These are phyloP conservation scores for Platynereis dumerilii DNA, from an alignment of 2,888 invertebrate genomes.

Conservation along the genomic window DNA sequence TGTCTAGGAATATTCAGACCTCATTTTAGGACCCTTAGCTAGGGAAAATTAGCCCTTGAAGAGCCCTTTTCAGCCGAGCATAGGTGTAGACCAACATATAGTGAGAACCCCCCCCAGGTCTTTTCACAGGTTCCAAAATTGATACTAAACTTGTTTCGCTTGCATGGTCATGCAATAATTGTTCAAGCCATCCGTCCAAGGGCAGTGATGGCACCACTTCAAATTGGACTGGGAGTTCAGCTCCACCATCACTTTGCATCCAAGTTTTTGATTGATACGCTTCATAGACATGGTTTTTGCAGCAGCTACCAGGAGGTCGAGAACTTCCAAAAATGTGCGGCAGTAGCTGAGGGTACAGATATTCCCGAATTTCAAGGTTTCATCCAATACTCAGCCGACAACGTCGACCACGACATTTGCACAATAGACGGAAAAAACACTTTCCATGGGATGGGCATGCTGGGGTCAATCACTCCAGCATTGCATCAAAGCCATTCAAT, in stretches of 20 bases:
- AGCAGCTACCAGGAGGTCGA: constrained; percentile 33
- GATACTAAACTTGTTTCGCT: constrained; percentile 33
- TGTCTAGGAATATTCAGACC: too few relatives aligned
- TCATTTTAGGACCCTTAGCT: too few relatives aligned
- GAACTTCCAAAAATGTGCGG: constrained; percentile 15
- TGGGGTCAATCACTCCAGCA: too few relatives aligned
- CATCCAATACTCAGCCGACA: too few relatives aligned
- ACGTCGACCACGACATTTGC: too few relatives aligned
- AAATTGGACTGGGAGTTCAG: constrained; percentile 41
- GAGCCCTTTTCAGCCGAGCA: too few relatives aligned
- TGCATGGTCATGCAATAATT: constrained; percentile 43
- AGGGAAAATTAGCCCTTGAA: too few relatives aligned
- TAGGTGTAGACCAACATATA: too few relatives aligned
- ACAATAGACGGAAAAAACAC: too few relatives aligned
- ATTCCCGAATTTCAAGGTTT: constrained; percentile 6
- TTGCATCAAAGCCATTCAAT: too few relatives aligned
- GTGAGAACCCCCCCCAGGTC: too few relatives aligned
- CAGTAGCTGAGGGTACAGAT: constrained; percentile 14
- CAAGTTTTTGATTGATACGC: constrained; percentile 39
- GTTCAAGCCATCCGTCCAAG: constrained; percentile 38
- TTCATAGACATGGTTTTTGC: constrained; percentile 39
- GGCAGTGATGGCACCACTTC: constrained; percentile 38
- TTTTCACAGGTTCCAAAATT: constrained; percentile 19
- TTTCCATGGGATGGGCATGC: too few relatives aligned
- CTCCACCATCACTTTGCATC: constrained; percentile 42